phyloP scores from a whole-genome alignment of 2,888 invertebrate species.

The Hermaeophaga mercurialis region DNA sequence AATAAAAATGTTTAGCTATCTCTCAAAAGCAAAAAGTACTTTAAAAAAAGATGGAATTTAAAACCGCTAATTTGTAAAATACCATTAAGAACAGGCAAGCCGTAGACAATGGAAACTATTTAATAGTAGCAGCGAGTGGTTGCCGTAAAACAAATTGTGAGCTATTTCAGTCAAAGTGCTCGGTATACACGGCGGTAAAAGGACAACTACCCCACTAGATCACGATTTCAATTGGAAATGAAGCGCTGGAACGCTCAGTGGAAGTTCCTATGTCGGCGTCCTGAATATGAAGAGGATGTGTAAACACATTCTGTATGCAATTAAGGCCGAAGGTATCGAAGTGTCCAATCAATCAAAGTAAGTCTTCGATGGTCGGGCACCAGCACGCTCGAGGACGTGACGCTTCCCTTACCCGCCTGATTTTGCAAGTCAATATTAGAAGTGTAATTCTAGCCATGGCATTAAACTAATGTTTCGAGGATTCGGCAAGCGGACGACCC shows the following conservation, averaged over 20 bases:
- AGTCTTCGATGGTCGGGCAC: constrained; percentile 55
- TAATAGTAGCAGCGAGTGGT: too few species aligned
- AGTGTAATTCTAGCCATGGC: constrained; percentile 50
- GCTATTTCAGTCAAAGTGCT: background rate
- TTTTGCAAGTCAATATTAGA: constrained; percentile 57
- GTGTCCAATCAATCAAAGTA: constrained; percentile 57
- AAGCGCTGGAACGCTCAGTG: constrained; percentile 16
- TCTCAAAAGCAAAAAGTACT: too few species aligned
- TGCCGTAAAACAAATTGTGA: background rate
- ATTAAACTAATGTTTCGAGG: constrained; percentile 35
- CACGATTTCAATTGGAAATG: background rate
- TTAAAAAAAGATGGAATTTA: too few species aligned
- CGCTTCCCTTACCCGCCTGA: constrained; percentile 50
- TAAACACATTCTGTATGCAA: constrained; percentile 57
- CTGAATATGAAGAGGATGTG: constrained; percentile 33
- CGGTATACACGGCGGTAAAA: background rate
- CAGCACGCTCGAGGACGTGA: constrained; percentile 56
- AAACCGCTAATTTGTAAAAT: too few species aligned
- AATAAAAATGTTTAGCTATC: too few species aligned
- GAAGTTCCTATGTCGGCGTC: constrained; percentile 9
- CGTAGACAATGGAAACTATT: too few species aligned
- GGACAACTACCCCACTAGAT: background rate
- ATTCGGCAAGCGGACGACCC: too few species aligned
- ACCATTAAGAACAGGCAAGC: too few species aligned
- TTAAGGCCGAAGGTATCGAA: constrained; percentile 57